Conservation (phyloP, 1,140 invertebrate species). For the Cydia pomonella region DNA sequence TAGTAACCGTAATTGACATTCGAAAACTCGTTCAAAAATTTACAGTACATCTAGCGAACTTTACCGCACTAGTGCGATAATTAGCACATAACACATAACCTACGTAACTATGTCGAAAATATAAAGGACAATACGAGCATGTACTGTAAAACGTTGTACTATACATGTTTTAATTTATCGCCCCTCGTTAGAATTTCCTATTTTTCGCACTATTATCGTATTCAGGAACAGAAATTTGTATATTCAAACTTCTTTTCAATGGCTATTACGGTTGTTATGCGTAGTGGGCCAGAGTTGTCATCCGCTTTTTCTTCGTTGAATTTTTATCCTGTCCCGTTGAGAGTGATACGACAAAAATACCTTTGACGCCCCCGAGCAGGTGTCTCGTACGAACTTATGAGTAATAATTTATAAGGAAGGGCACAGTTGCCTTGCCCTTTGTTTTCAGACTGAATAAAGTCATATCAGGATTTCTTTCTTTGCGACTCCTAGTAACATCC, state of each 20-base stretch:
- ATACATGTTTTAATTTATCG: no score
- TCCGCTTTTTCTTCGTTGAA: background rate
- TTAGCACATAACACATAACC: no score
- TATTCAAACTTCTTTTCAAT: background rate
- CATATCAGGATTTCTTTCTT: background rate
- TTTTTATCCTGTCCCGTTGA: slow-evolving; percentile 2
- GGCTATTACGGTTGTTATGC: no score
- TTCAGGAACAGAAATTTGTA: background rate
- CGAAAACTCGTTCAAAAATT: no score
- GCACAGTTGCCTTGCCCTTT: background rate
- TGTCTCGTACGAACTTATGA: slow-evolving; percentile 23
- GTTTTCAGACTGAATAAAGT: background rate
- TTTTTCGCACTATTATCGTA: no score
- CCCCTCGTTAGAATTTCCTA: no score
- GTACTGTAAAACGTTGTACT: no score
- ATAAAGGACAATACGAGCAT: no score
- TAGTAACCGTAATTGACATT: no score
- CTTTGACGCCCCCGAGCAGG: slow-evolving; percentile 14
- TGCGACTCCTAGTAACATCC: background rate
- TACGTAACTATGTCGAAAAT: no score
- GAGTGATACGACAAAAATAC: slow-evolving; percentile 26
- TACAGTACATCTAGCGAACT: no score
- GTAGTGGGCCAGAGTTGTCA: background rate
- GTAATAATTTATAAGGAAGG: slow-evolving; percentile 29
- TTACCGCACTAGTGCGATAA: no score